These are phyloP conservation scores for Hassar affinis DNA, from an alignment of 2,113 vertebrate genomes.

Conservation along the genomic window DNA sequence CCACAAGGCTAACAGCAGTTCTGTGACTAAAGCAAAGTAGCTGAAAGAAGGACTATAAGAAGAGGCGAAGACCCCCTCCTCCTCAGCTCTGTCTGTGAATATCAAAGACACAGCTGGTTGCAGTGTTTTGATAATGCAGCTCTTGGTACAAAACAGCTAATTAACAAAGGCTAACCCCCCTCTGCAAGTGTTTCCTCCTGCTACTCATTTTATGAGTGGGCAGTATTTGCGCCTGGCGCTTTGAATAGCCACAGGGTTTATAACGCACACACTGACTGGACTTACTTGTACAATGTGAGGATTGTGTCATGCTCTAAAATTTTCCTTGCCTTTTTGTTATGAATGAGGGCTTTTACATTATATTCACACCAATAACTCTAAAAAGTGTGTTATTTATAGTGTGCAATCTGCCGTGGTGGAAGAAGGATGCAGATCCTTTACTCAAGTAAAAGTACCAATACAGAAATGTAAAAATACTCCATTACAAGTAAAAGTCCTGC, in stretches of 20 bases:
- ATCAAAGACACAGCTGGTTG: conserved; percentile 92
- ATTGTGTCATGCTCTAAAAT: conserved; percentile 64
- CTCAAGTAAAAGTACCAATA: too few species aligned
- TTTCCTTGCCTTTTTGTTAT: conserved; percentile 43
- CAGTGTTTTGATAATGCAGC: conserved; percentile 84
- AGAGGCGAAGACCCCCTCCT: conserved; percentile 60
- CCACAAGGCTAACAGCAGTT: conserved; percentile 57
- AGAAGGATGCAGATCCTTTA: too few species aligned
- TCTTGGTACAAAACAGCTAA: conserved; percentile 84
- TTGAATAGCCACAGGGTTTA: conserved; percentile 70
- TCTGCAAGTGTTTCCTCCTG: conserved; percentile 61
- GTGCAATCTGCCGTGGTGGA: neutral
- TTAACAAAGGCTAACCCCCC: conserved; percentile 79
- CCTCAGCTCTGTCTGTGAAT: conserved; percentile 71
- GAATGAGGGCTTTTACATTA: conserved; percentile 63
- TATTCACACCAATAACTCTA: conserved; percentile 61
- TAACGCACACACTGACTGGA: conserved; percentile 62
- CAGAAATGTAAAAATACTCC: too few species aligned
- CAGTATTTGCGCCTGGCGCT: conserved; percentile 55
- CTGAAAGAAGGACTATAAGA: conserved; percentile 60
- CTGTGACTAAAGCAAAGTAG: conserved; percentile 58
- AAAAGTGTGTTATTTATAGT: conserved; percentile 24
- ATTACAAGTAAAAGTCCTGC: too few species aligned
- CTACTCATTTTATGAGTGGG: conserved; percentile 74
- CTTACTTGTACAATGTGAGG: conserved; percentile 62